Evolutionary conservation across 2,797 vertebrate genomes (phyloP).

Genomic region (Rhinatrema bivittatum): DNA sequence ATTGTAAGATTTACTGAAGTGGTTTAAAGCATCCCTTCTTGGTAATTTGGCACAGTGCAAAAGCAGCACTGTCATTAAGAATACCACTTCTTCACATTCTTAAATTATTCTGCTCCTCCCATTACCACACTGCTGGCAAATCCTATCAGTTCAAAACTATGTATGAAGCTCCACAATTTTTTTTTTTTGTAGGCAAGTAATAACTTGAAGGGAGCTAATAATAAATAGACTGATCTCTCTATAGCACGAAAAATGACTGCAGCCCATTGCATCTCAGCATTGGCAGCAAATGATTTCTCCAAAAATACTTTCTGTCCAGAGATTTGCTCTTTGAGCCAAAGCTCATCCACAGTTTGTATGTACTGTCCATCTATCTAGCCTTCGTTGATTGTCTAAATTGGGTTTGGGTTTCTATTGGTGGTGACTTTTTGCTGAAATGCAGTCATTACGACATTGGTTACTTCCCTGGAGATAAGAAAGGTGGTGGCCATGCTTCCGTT

Average conservation of each 20-base stretch:
- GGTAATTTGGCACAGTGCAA: conserved; percentile 32
- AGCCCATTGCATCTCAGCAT: conserved; percentile 1
- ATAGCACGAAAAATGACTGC: neutral
- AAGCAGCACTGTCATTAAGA: conserved; percentile 37
- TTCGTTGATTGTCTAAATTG: neutral
- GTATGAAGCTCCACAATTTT: conserved; percentile 1
- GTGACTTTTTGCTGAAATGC: neutral
- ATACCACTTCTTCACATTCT: conserved; percentile 34
- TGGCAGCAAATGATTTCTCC: neutral
- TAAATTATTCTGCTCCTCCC: conserved; percentile 33
- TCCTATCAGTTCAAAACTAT: conserved; percentile 27
- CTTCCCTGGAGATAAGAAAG: neutral
- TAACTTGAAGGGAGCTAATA: neutral
- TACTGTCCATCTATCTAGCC: neutral
- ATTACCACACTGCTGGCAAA: conserved; percentile 10
- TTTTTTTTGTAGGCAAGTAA: conserved; percentile 7
- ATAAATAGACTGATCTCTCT: conserved; percentile 3
- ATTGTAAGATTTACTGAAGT: conserved; percentile 49
- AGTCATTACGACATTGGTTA: fast-evolving
- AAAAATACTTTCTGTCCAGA: neutral
- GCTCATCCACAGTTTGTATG: neutral
- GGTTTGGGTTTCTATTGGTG: neutral
- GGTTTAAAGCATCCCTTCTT: conserved; percentile 48
- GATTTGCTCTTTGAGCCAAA: neutral
- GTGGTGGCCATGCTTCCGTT: neutral